Conservation (phyloP, 2,888 invertebrate species). For the Dorcus parallelipipedus region DNA sequence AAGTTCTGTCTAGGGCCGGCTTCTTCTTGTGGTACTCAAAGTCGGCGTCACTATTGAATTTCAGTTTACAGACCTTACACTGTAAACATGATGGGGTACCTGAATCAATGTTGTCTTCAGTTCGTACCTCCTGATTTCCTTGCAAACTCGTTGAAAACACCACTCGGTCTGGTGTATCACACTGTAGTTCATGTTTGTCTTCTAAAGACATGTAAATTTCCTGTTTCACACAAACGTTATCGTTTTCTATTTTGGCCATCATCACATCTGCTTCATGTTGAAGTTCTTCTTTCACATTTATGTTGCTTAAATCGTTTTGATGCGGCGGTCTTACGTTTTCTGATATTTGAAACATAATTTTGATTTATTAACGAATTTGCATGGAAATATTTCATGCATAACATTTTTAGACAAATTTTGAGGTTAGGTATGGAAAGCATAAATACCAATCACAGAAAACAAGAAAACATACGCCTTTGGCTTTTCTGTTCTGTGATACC, state of each 20-base stretch:
- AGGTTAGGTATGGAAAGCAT: no score
- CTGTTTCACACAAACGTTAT: neutral
- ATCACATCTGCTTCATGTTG: neutral
- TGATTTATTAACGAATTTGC: no score
- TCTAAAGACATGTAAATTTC: neutral
- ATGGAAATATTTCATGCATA: no score
- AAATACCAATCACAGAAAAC: no score
- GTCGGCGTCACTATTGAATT: slow-evolving; percentile 28
- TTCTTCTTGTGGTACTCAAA: slow-evolving; percentile 32
- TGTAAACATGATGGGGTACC: slow-evolving; percentile 1
- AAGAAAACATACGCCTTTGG: no score
- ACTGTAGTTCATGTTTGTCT: neutral
- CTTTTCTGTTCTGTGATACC: no score
- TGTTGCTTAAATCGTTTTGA: neutral
- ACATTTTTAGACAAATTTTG: no score
- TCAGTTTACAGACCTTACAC: slow-evolving; percentile 36
- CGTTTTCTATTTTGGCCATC: neutral
- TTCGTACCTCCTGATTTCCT: slow-evolving; percentile 15
- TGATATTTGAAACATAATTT: no score
- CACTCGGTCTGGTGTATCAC: slow-evolving; percentile 6
- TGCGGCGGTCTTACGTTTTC: no score
- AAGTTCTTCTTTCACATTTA: neutral
- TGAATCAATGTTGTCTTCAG: neutral
- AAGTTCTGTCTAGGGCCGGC: slow-evolving; percentile 29
- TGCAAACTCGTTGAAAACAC: slow-evolving; percentile 11